Conservation (phyloP, 2,797 vertebrate genomes). For the Myotis planiceps region DNA sequence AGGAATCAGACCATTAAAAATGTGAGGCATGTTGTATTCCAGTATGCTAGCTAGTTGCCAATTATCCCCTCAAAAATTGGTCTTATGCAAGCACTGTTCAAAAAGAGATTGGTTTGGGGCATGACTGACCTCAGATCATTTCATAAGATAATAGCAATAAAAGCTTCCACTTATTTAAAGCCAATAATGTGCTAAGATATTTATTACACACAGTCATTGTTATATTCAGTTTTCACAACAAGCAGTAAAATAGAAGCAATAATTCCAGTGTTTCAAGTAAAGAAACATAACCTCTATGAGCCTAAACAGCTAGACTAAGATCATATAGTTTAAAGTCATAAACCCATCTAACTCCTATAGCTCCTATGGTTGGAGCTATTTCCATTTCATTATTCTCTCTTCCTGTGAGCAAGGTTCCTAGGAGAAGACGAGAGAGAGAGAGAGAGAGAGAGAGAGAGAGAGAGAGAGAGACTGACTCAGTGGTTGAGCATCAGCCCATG, state of each 20-base stretch:
- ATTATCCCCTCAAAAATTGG: slow-evolving; percentile 33
- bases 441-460: background rate
- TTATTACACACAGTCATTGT: background rate
- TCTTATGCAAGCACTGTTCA: background rate
- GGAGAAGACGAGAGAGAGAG: background rate
- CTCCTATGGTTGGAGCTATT: background rate
- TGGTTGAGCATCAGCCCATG: too few species aligned
- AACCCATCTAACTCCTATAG: background rate
- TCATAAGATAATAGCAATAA: slow-evolving; percentile 50
- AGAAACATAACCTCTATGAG: background rate
- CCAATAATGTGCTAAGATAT: background rate
- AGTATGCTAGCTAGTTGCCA: slow-evolving; percentile 13
- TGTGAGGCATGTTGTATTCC: background rate
- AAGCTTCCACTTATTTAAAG: slow-evolving; percentile 28
- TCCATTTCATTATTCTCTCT: background rate
- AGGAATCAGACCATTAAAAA: slow-evolving; percentile 47
- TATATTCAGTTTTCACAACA: slow-evolving; percentile 19
- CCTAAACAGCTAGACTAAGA: background rate
- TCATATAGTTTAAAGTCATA: background rate
- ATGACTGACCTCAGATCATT: slow-evolving; percentile 28
- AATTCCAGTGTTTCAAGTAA: background rate
- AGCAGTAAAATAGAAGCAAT: background rate
- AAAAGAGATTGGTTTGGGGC: slow-evolving; percentile 31
- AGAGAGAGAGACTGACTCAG: background rate
- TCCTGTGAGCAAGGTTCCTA: background rate